Conservation (phyloP, 2,113 vertebrate genomes). For the Vicugna pacos region DNA sequence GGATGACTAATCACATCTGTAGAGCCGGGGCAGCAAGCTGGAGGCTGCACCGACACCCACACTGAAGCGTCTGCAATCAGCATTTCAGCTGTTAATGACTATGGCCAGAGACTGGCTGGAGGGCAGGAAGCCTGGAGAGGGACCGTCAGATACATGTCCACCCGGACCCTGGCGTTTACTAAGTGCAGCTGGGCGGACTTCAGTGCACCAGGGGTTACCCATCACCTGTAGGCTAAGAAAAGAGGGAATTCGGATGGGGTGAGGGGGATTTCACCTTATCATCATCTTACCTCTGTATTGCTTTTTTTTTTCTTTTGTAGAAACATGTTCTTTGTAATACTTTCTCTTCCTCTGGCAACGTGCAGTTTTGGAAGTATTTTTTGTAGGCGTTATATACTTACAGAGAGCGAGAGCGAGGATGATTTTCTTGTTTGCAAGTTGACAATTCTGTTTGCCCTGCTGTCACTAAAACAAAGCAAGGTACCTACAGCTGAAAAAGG, state of each 20-base stretch:
- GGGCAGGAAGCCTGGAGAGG: background rate
- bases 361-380: background rate
- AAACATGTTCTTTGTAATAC: background rate
- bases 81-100: background rate
- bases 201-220: background rate
- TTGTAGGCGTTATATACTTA: background rate
- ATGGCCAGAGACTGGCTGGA: background rate
- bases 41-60: background rate
- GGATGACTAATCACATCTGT: background rate
- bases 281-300: background rate
- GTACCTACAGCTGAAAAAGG: background rate
- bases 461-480: background rate
- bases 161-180: background rate
- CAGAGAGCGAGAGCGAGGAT: too few relatives aligned
- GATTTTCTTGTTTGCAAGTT: background rate
- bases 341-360: background rate
- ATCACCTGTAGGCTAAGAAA: background rate
- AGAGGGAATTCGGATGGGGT: background rate
- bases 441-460: background rate
- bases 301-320: background rate
- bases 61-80: background rate
- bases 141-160: fast-evolving
- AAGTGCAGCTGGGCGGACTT: background rate
- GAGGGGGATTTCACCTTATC: background rate
- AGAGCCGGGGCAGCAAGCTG: background rate